These are phyloP conservation scores for Leptinotarsa undecemlineata DNA, from an alignment of 1,140 invertebrate species.

Conservation along the genomic window DNA sequence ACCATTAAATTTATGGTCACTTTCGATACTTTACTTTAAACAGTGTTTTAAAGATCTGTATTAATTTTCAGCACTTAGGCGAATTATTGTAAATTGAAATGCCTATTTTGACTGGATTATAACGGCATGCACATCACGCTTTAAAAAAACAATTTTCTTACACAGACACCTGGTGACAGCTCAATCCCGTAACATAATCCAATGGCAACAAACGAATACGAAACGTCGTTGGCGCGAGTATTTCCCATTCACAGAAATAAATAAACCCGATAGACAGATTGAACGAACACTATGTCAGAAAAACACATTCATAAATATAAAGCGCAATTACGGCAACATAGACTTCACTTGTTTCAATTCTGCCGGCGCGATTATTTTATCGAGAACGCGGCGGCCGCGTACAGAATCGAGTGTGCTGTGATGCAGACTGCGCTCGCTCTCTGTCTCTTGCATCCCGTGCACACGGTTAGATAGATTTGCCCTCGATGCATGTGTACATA, in stretches of 20 bases:
- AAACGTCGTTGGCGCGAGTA: not conserved
- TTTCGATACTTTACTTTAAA: too few species aligned
- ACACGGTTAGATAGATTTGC: constrained; percentile 42
- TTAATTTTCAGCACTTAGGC: too few species aligned
- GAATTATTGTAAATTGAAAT: too few species aligned
- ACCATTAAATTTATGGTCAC: too few species aligned
- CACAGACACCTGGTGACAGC: not conserved
- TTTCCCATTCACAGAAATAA: constrained; percentile 19
- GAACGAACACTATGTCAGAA: not conserved
- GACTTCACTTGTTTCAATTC: constrained; percentile 26
- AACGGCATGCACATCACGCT: not conserved
- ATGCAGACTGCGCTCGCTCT: constrained; percentile 15
- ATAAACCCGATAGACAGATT: not conserved
- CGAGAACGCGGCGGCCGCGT: not conserved
- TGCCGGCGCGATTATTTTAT: constrained; percentile 17
- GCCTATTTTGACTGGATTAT: too few species aligned
- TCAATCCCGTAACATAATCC: not conserved
- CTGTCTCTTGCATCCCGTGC: constrained; percentile 37
- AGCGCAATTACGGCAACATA: constrained; percentile 19
- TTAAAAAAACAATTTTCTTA: not conserved
- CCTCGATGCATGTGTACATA: constrained; percentile 45
- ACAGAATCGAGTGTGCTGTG: constrained; percentile 1
- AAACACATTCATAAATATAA: constrained; percentile 28
- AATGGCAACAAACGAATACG: constrained; percentile 5
- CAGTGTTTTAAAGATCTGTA: too few species aligned